These are phyloP conservation scores for Netelia virgata DNA, from an alignment of 2,888 invertebrate genomes.

Conservation along the genomic window DNA sequence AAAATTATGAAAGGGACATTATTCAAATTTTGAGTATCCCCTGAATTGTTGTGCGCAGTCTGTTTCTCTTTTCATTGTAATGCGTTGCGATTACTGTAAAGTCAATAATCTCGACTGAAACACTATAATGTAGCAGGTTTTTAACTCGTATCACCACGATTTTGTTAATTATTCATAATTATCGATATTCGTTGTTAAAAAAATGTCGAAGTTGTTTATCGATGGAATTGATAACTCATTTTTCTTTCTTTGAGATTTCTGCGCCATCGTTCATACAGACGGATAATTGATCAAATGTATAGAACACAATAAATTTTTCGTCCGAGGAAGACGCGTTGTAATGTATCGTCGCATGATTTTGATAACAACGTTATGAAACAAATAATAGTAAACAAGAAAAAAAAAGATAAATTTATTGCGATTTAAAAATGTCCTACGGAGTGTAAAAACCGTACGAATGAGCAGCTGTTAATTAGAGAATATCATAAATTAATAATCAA, in stretches of 20 bases:
- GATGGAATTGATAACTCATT: not conserved
- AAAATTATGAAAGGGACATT: not conserved
- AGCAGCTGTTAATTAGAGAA: slow-evolving; percentile 44
- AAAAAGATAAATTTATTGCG: slow-evolving; percentile 2
- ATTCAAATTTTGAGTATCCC: not conserved
- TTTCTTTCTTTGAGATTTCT: not conserved
- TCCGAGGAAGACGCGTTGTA: slow-evolving; percentile 13
- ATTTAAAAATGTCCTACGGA: slow-evolving; percentile 42
- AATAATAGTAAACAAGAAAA: slow-evolving; percentile 7
- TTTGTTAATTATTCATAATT: not conserved
- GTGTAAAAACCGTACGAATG: slow-evolving; percentile 43
- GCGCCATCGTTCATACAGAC: not conserved
- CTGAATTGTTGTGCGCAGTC: no score
- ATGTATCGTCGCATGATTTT: slow-evolving; percentile 32
- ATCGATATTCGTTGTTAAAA: not conserved
- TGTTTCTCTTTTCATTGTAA: not conserved
- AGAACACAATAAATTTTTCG: slow-evolving; percentile 8
- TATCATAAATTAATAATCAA: slow-evolving; percentile 56
- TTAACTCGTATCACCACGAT: not conserved
- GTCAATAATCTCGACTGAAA: slow-evolving; percentile 7
- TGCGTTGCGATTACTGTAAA: not conserved
- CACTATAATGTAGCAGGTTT: not conserved
- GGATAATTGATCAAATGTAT: slow-evolving; percentile 1
- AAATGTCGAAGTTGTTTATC: slow-evolving; percentile 12
- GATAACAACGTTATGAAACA: slow-evolving; percentile 31